Evolutionary conservation across 2,113 vertebrate species (phyloP), one percentile per base, ranked within the genome.

Genomic region (Chloebia gouldiae): DNA sequence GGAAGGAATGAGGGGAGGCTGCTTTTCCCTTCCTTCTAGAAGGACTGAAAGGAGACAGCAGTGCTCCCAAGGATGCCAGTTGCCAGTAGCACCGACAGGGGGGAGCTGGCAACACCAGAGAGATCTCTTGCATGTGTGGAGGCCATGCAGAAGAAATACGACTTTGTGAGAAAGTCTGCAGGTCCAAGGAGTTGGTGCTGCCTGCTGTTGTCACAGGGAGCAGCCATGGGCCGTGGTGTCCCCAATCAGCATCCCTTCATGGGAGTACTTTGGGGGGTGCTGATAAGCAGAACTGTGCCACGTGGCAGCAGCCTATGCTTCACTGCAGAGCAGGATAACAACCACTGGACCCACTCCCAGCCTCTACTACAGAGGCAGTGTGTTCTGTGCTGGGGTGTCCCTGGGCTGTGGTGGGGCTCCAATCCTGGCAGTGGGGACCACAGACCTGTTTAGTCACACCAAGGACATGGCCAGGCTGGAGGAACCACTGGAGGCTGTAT

Each of bases 151-250:
- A 64, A 69, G 20, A 68, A 54, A 7, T 39, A 30, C 3, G 1
- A 24, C 14, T 47, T 5, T 8, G 2, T 20, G 51, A 66, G 80
- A 54, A 87, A n/a, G 13, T 25, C 6, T 17, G 5, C 17, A 15
- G 22, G 24, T 50, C 47, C 8, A 4, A 49, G 75, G 61, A 49
- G 33, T 35, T 66, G 70, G 11, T 54, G 24, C 47, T 17, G 7
- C 35, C 37, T 53, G 27, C 24, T 61, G 8, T 44, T 82, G 59
- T 50, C 71, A 10, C 10, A 1, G 33, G 49, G 50, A 56, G n/a
- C 24, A 33, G 76, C 66, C 4, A 0, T 14, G 23, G 66, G 18
- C 50, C 0, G 0, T 2, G 1, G 37, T 51, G 63, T 66, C 49
- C 35, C 39, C 47, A 81, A 35, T 80, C 87, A 69, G n/a, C 1